Percentiles rank a stretch among this genome's conserved stretches.
These are phyloP conservation scores for Kryptopterus vitreolus DNA, from an alignment of 2,797 vertebrate species.

Conservation along the genomic window DNA sequence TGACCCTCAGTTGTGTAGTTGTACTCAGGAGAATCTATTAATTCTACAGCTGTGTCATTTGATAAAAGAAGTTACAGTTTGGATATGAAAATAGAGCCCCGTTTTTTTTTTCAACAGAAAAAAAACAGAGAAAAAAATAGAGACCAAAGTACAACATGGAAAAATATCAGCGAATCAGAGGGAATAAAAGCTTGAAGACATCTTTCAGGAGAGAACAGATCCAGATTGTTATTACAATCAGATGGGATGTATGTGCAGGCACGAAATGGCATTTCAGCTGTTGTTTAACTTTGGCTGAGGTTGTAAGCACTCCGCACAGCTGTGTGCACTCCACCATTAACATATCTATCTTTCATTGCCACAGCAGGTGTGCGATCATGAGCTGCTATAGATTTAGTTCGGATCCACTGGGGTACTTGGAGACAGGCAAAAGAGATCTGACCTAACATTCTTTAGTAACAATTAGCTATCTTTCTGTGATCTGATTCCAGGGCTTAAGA, in stretches of 20 bases:
- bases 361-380: conserved; percentile 53
- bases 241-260: conserved; percentile 44
- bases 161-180: not conserved
- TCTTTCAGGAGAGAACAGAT: conserved; percentile 45
- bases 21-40: conserved; percentile 16
- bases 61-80: conserved; percentile 25
- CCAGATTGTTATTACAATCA: conserved; percentile 46
- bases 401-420: conserved; percentile 27
- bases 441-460: conserved; percentile 43
- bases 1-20: not conserved
- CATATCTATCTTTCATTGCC: conserved; percentile 52
- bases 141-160: not conserved
- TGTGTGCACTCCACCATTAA: conserved; percentile 51
- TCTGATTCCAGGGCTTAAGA: conserved; percentile 27
- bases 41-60: conserved; percentile 23
- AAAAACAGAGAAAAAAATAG: not conserved
- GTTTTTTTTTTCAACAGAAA: not conserved
- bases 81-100: conserved; percentile 6
- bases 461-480: conserved; percentile 46
- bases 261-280: conserved; percentile 45
- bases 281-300: conserved; percentile 49
- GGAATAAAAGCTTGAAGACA: conserved; percentile 16
- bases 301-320: conserved; percentile 51
- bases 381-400: conserved; percentile 45
- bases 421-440: conserved; percentile 32